These are phyloP conservation scores for Novumbra hubbsi DNA, from an alignment of 2,797 vertebrate species.

Conservation along the genomic window DNA sequence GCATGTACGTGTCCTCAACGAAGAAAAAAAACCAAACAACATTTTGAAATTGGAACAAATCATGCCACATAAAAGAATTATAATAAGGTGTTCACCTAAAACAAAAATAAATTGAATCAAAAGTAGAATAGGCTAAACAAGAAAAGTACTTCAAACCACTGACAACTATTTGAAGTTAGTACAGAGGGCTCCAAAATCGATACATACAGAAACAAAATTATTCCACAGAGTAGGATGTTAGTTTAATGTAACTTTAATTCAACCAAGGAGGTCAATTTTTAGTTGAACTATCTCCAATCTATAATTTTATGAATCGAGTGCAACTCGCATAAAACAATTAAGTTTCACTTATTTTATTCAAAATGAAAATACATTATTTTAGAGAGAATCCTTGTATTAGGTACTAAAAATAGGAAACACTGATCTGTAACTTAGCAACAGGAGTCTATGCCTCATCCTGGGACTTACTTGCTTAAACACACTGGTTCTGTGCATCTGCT, in stretches of 20 bases:
- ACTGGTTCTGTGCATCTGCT: conserved; percentile 47
- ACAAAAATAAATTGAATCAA: background rate
- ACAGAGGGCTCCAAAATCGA: background rate
- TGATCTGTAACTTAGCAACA: conserved; percentile 84
- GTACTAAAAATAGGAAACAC: conserved; percentile 81
- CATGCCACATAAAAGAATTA: background rate
- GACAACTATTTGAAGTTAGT: background rate
- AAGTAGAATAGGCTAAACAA: background rate
- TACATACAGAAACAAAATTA: background rate
- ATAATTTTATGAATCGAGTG: conserved; percentile 73
- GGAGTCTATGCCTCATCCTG: conserved; percentile 75
- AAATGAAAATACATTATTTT: conserved; percentile 75
- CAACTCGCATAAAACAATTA: conserved; percentile 67
- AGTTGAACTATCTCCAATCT: conserved; percentile 56
- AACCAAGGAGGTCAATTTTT: background rate
- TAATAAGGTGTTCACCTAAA: background rate
- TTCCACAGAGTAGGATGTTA: background rate
- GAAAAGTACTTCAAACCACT: background rate
- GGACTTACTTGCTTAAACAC: conserved; percentile 68
- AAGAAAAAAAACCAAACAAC: background rate
- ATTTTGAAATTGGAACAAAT: background rate
- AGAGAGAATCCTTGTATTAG: conserved; percentile 69
- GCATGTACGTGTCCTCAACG: background rate
- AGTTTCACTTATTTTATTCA: conserved; percentile 73
- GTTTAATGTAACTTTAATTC: conserved; percentile 1